Evolutionary conservation across 2,113 vertebrate species (phyloP), one percentile per base, ranked within the genome.

Genomic region (Nyctereutes procyonoides): DNA sequence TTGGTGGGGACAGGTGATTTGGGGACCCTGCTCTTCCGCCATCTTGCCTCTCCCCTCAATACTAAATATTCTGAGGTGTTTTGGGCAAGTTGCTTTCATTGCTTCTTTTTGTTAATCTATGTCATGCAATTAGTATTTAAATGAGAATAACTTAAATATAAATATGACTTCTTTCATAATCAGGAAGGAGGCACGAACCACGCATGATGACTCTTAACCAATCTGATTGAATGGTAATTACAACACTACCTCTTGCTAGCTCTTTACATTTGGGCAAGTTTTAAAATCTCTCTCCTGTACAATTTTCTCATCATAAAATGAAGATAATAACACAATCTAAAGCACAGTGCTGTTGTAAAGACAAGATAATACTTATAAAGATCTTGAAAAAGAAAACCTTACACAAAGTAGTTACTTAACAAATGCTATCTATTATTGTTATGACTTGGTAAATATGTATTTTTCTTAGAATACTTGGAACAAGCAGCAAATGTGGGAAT

Each of bases 281-380:
- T 96, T 90, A 71, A 88, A 92, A 86, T 88, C 30, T 32, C 22
- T 92, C 38, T 85, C 24, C 14, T 83, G 90, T 7, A 53, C 3
- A 92, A 48, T 84, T 95, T 92, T 93, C 38, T 93, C 56, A 81
- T 74, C 63, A 82, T 82, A 92, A 93, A 63, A 90, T 93, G 38
- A 96, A 13, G n/a, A 32, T 82, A 93, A 90, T 80, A 81, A 26
- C 24, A 80, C 16, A 55, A 93, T 20, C 19, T 38, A 76, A 79
- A 90, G 19, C 26, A 74, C 19, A 86, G 4, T 48, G 5, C 2
- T 81, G 0, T 71, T 74, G 35, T 28, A 91, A 96, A 93, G 11
- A 85, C 1, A 85, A 82, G 51, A 30, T 56, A 82, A 84, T 63
- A 35, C 32, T 80, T 53, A 3, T 48, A 90, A 88, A 90, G 0